Evolutionary conservation across 1,140 invertebrate genomes (phyloP).

Genomic region (Drepana arcuata): DNA sequence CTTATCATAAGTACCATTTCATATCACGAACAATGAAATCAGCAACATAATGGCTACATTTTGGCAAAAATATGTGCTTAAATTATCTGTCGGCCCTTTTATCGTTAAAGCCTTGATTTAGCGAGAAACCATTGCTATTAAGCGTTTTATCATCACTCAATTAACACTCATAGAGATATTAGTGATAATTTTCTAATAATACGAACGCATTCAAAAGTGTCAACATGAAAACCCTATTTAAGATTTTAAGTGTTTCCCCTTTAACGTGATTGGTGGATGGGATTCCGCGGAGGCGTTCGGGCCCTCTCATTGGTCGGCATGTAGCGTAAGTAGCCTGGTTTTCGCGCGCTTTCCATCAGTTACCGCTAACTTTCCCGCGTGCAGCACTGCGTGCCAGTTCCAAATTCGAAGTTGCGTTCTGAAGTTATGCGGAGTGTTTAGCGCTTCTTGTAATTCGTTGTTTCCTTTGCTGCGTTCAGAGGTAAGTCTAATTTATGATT

Average conservation of each 20-base stretch:
- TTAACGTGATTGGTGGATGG: conserved; percentile 35
- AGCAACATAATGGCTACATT: too few species aligned
- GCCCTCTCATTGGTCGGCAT: conserved; percentile 32
- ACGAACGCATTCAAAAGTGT: conserved; percentile 26
- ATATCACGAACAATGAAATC: too few species aligned
- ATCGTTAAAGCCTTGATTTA: too few species aligned
- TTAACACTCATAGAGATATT: too few species aligned
- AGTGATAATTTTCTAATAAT: conserved; percentile 22
- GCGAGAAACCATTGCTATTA: too few species aligned
- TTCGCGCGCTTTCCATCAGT: conserved; percentile 61
- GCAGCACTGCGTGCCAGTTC: conserved; percentile 3
- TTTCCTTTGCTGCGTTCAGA: conserved; percentile 1
- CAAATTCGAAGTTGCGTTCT: conserved; percentile 17
- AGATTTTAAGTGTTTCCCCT: conserved; percentile 45
- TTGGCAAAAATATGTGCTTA: too few species aligned
- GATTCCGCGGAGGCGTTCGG: conserved; percentile 32
- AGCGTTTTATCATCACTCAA: too few species aligned
- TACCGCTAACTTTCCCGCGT: conserved; percentile 39
- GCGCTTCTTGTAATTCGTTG: conserved; percentile 1
- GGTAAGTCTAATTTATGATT: conserved; percentile 9
- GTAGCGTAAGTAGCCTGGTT: conserved; percentile 50
- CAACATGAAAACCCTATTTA: conserved; percentile 48
- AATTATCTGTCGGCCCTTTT: too few species aligned
- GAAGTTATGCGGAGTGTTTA: conserved; percentile 40
- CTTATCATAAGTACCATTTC: too few species aligned